phyloP scores from a whole-genome alignment of 2,113 vertebrate species.

The Glareola pratincola region DNA sequence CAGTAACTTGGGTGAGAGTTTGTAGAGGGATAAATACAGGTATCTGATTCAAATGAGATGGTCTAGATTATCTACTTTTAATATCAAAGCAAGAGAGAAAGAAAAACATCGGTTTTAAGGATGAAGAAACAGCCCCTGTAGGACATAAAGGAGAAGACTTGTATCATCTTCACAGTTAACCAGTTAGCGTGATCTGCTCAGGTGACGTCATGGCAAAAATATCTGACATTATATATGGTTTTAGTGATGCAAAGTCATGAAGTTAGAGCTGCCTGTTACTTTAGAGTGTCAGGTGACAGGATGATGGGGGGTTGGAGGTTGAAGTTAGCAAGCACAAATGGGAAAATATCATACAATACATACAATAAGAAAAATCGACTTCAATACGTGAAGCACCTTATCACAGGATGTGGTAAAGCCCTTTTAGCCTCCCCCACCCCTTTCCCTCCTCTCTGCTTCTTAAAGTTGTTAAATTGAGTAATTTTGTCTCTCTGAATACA shows the following conservation, averaged over 20 bases:
- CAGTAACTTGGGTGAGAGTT: neutral
- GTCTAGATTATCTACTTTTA: neutral
- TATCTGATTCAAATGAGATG: neutral
- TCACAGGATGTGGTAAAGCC: neutral
- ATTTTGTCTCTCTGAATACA: neutral
- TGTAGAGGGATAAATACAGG: neutral
- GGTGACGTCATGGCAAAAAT: neutral
- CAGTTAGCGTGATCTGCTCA: rapidly evolving
- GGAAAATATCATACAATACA: neutral
- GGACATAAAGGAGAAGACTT: neutral
- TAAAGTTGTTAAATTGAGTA: neutral
- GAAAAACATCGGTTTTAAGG: neutral
- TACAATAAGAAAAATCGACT: neutral
- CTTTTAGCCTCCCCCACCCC: rapidly evolving
- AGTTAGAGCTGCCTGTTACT: neutral
- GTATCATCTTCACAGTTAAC: neutral
- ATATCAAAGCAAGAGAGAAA: neutral
- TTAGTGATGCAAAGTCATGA: neutral
- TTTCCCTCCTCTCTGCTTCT: rapidly evolving
- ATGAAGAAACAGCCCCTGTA: neutral
- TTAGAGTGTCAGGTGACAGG: neutral
- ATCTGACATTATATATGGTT: neutral
- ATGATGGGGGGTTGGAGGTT: neutral
- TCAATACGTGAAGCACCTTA: neutral
- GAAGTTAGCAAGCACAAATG: neutral